Evolutionary conservation across 2,113 vertebrate species (phyloP), one percentile per base, ranked within the genome.

Genomic region (Danionella cerebrum): DNA sequence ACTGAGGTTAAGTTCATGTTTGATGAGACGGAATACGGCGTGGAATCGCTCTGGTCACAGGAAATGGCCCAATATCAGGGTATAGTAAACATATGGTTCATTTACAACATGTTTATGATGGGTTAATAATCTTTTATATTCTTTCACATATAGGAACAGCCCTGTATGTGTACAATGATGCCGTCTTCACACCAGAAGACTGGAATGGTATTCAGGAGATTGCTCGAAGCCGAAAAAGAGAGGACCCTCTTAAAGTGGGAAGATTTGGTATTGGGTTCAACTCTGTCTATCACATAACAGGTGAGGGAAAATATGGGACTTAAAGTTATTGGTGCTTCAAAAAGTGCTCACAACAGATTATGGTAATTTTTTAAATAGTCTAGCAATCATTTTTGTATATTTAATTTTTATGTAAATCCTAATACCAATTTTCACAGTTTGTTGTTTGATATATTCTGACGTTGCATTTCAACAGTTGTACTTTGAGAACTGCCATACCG

Each of bases 161-260:
- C 0, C 80, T 99, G 76, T 99, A 98, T 29, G 94, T 93, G 0
- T 94, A 95, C 80, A 98, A 98, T 63, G 91, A 99, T 67, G 96
- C 96, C 0, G 57, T 95, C 74, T 99, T 98, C 76, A 96, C 93
- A 0, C 77, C 76, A 0, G 95, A 98, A 59, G 96, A 99, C 81
- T 99, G 96, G 96, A 91, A 94, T 5, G 96, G 96, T 10, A 99
- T 99, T 83, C 96, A 99, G 67, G 96, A 99, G 80, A 97, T 98
- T 71, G 96, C 96, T 12, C 90, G 96, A 53, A 99, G 96, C 80
- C 90, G 94, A 72, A 99, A 99, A 76, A 94, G 94, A 81, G 96
- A 98, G 35, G 96, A 99, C 70, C 96, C 96, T 0, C 77, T 97
- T 73, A 99, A 99, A 90, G 96, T 99, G 66, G 96, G 96, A 74